A percentile compares a stretch with the other conserved stretches of the same genome.
phyloP scores from a whole-genome alignment of 2,113 vertebrate species.

The Gymnorhina tibicen region DNA sequence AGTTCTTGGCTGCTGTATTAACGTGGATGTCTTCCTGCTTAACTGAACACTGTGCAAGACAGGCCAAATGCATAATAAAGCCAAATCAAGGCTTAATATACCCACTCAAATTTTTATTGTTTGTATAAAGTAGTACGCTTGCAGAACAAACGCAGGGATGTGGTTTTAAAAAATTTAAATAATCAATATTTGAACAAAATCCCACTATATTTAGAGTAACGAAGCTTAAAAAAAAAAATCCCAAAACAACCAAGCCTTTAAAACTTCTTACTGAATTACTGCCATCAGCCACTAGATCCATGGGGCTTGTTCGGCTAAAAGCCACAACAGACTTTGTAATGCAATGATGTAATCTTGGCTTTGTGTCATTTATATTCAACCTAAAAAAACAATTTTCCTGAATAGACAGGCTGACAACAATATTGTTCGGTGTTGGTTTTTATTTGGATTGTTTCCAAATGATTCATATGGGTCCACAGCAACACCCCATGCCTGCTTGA shows the following conservation, averaged over 20 bases:
- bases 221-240: not conserved
- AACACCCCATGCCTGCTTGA: slow-evolving; percentile 72
- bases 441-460: slow-evolving; percentile 87
- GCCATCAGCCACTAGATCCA: slow-evolving; percentile 71
- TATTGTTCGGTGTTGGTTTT: slow-evolving; percentile 85
- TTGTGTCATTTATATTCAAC: slow-evolving; percentile 85
- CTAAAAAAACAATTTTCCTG: slow-evolving; percentile 79
- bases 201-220: slow-evolving; percentile 37
- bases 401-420: slow-evolving; percentile 86
- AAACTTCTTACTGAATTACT: slow-evolving; percentile 72
- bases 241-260: slow-evolving; percentile 16
- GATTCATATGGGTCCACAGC: slow-evolving; percentile 82
- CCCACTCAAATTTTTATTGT: slow-evolving; percentile 25
- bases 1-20: slow-evolving; percentile 40
- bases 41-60: slow-evolving; percentile 32
- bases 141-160: slow-evolving; percentile 20
- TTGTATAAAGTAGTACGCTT: slow-evolving; percentile 24
- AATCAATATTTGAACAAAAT: slow-evolving; percentile 29
- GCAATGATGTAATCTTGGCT: slow-evolving; percentile 89
- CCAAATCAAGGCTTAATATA: slow-evolving; percentile 48
- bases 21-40: slow-evolving; percentile 51
- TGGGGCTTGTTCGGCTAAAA: slow-evolving; percentile 78
- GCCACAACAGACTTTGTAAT: slow-evolving; percentile 84
- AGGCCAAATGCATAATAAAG: slow-evolving; percentile 47
- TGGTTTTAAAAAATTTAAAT: not conserved